phyloP scores from a whole-genome alignment of 2,113 vertebrate species.

The Datnioides undecimradiatus region DNA sequence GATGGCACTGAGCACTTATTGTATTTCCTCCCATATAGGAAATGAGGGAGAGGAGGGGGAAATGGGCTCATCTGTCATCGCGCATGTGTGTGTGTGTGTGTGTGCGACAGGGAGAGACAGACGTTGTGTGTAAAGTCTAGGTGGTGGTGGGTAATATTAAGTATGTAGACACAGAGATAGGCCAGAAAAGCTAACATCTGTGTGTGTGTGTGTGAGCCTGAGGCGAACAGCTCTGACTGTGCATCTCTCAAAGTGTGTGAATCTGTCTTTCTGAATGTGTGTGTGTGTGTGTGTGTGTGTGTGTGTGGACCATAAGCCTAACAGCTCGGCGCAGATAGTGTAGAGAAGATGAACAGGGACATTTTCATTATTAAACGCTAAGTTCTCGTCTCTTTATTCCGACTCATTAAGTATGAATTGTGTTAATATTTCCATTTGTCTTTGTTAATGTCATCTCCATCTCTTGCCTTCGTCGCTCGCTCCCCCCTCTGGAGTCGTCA shows the following conservation, averaged over 20 bases:
- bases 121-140: constrained; percentile 25
- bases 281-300: constrained; percentile 3
- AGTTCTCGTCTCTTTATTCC: constrained; percentile 51
- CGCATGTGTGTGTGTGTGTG: constrained; percentile 2
- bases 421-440: constrained; percentile 71
- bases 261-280: neutral
- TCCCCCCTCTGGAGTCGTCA: constrained; percentile 2
- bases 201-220: neutral
- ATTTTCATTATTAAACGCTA: constrained; percentile 65
- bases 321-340: constrained; percentile 31
- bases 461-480: constrained; percentile 1
- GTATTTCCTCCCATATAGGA: constrained; percentile 60
- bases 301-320: neutral
- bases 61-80: constrained; percentile 46
- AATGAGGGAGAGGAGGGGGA: constrained; percentile 52
- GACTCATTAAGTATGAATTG: constrained; percentile 65
- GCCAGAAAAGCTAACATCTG: constrained; percentile 43
- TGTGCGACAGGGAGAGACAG: too few species aligned
- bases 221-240: constrained; percentile 23
- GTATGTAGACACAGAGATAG: constrained; percentile 43
- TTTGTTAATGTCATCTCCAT: constrained; percentile 52
- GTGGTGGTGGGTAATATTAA: constrained; percentile 43
- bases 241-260: constrained; percentile 9
- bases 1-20: constrained; percentile 58
- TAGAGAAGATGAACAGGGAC: constrained; percentile 58